Conservation (phyloP, 2,113 vertebrate species). For the Camelus dromedarius region DNA sequence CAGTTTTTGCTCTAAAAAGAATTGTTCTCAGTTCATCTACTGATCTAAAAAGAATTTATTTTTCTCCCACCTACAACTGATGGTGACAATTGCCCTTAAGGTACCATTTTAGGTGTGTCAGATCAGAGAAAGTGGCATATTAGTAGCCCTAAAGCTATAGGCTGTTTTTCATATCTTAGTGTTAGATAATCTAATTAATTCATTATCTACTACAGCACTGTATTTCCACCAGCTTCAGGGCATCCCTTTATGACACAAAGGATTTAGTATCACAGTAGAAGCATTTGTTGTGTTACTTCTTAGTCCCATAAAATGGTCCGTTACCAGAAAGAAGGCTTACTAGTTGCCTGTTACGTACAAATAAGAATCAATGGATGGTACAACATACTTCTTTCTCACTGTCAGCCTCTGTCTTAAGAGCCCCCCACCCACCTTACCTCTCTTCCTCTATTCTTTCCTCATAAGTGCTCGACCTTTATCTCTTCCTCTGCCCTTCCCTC, state of each 20-base stretch:
- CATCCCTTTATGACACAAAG: background rate
- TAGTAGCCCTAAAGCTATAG: background rate
- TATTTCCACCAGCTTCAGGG: background rate
- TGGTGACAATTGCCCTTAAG: background rate
- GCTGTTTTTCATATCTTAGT: background rate
- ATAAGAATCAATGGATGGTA: background rate
- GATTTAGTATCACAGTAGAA: background rate
- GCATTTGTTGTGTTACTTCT: background rate
- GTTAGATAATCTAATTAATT: background rate
- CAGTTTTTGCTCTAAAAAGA: background rate
- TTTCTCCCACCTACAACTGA: background rate
- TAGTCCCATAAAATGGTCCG: background rate
- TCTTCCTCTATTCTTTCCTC: background rate
- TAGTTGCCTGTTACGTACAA: background rate
- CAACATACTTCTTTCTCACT: background rate
- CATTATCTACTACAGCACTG: background rate
- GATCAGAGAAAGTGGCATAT: background rate
- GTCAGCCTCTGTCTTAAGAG: background rate
- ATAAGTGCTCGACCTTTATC: background rate
- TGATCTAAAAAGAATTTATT: background rate
- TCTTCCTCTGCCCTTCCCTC: background rate
- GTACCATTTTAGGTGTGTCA: background rate
- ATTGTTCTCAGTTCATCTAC: background rate
- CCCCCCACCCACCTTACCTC: background rate
- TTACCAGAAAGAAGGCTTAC: background rate